Evolutionary conservation across 1,140 invertebrate genomes (phyloP).

Genomic region (Zaprionus gabonicus): DNA sequence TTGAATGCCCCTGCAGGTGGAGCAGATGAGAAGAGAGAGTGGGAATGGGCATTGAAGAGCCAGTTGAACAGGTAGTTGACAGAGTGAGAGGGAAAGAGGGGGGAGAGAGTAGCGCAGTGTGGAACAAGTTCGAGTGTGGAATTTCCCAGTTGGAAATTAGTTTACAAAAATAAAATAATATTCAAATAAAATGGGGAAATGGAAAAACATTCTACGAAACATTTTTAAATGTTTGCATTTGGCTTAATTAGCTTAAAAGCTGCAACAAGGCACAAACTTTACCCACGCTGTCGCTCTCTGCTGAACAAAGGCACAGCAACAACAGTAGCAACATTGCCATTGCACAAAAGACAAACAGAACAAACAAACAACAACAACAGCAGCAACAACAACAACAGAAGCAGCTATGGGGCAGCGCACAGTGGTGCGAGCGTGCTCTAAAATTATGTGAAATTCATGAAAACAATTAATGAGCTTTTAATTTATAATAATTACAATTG

Average conservation of each 20-base stretch:
- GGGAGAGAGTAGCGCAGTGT: background rate
- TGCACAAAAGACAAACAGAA: constrained; percentile 60
- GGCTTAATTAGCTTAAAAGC: constrained; percentile 60
- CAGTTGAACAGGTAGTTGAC: background rate
- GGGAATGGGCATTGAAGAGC: too few relatives aligned
- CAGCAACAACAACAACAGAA: background rate
- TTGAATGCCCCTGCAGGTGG: constrained; percentile 58
- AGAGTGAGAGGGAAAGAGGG: background rate
- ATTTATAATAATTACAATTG: constrained; percentile 11
- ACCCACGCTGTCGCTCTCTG: background rate
- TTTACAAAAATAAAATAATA: constrained; percentile 22
- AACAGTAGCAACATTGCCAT: constrained; percentile 34
- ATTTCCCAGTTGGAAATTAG: constrained; percentile 4
- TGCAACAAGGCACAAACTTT: constrained; percentile 40
- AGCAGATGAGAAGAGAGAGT: background rate
- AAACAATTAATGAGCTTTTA: background rate
- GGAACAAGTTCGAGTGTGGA: background rate
- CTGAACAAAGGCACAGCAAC: constrained; percentile 17
- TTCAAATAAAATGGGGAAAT: constrained; percentile 17
- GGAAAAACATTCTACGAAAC: constrained; percentile 37
- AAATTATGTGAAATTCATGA: background rate
- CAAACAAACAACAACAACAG: constrained; percentile 11
- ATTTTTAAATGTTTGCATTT: constrained; percentile 36
- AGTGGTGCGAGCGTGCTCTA: constrained; percentile 3
- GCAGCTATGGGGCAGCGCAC: constrained; percentile 20